These are phyloP conservation scores for Paguma larvata DNA, from an alignment of 2,797 vertebrate species.

Conservation along the genomic window DNA sequence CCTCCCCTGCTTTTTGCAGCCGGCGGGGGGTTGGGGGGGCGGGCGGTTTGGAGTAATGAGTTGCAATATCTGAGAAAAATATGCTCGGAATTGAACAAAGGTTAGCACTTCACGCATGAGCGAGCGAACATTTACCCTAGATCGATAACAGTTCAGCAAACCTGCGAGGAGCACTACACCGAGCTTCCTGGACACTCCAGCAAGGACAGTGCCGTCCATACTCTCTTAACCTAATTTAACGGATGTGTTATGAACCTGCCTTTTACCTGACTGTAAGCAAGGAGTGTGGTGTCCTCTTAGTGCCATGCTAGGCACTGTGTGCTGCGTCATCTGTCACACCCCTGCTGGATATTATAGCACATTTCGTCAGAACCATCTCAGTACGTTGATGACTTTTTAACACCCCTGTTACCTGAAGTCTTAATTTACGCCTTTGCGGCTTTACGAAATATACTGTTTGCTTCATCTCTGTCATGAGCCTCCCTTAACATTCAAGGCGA, in stretches of 20 bases:
- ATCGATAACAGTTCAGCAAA: not conserved
- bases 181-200: not conserved
- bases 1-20: not conserved
- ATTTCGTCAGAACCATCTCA: not conserved
- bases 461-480: conserved; percentile 37
- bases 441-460: conserved; percentile 57
- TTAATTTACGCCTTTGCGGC: conserved; percentile 60
- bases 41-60: conserved; percentile 38
- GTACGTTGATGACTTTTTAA: conserved; percentile 65
- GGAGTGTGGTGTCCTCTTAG: not conserved
- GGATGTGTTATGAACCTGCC: rapidly evolving
- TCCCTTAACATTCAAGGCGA: not conserved
- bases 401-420: conserved; percentile 31
- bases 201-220: not conserved
- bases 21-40: not conserved
- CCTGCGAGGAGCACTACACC: not conserved
- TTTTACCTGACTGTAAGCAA: not conserved
- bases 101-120: conserved; percentile 51
- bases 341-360: not conserved
- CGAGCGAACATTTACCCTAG: conserved; percentile 34
- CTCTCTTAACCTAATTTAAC: not conserved
- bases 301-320: not conserved
- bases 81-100: conserved; percentile 18
- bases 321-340: not conserved
- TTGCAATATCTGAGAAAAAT: conserved; percentile 61